These are phyloP conservation scores for Apodemus speciosus DNA, from an alignment of 2,113 vertebrate species.

Conservation along the genomic window DNA sequence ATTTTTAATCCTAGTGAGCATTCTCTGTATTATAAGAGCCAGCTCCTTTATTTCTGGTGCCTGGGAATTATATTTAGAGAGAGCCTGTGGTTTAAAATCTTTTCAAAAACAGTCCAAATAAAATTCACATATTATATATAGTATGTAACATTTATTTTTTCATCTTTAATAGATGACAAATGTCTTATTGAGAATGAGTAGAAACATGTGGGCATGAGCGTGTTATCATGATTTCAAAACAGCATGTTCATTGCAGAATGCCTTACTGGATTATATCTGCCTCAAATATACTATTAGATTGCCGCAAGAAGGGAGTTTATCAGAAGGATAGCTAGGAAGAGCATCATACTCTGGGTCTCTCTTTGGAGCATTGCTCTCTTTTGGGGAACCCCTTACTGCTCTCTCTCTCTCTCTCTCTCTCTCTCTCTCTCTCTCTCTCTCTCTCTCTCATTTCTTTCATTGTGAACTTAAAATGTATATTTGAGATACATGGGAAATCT, in stretches of 20 bases:
- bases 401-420: too few relatives aligned
- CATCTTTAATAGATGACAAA: not conserved
- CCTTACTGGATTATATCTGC: not conserved
- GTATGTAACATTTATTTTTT: conserved; percentile 11
- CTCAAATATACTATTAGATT: not conserved
- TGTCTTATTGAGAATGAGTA: not conserved
- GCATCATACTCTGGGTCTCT: not conserved
- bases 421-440: not conserved
- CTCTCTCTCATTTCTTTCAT: not conserved
- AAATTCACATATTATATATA: not conserved
- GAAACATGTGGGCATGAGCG: not conserved
- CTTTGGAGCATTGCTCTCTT: not conserved
- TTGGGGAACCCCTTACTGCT: not conserved
- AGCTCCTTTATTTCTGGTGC: not conserved
- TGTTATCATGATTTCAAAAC: not conserved
- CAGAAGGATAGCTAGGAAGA: not conserved
- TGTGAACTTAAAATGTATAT: not conserved
- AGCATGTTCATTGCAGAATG: not conserved
- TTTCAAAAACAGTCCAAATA: conserved; percentile 15
- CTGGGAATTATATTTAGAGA: not conserved
- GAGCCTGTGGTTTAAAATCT: not conserved
- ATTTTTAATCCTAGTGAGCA: not conserved
- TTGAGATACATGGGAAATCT: not conserved
- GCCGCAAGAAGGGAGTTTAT: not conserved
- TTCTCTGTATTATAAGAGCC: not conserved